A percentile compares a stretch with the other conserved stretches of the same genome.
Evolutionary conservation across 2,888 invertebrate genomes (phyloP).

Genomic region (Sisyra terminalis): DNA sequence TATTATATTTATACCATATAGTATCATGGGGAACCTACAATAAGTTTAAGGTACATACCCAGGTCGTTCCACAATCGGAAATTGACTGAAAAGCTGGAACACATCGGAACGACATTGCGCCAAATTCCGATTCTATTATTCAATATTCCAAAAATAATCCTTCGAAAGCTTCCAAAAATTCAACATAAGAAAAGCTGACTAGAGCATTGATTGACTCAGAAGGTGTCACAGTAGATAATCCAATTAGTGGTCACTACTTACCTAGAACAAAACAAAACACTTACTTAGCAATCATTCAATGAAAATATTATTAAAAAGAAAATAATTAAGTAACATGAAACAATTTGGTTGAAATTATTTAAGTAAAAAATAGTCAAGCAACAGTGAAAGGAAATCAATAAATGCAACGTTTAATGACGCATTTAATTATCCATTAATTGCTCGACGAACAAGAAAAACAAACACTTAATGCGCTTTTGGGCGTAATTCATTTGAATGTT

Average conservation of each 20-base stretch:
- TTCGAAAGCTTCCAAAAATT: neutral
- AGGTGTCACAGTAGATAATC: neutral
- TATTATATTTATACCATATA: too few relatives aligned
- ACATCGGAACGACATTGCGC: slow-evolving; percentile 7
- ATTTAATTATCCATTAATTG: too few relatives aligned
- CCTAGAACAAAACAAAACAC: slow-evolving; percentile 9
- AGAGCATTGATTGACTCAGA: neutral
- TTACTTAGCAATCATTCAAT: slow-evolving; percentile 8
- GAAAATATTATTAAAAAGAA: too few relatives aligned
- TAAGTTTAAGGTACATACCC: neutral
- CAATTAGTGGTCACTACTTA: slow-evolving; percentile 6
- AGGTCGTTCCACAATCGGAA: slow-evolving; percentile 3
- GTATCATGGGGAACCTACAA: neutral
- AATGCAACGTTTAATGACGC: too few relatives aligned
- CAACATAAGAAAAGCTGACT: neutral
- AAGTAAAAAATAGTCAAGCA: neutral
- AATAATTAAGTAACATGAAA: neutral
- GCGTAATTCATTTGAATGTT: too few relatives aligned
- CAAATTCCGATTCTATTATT: neutral
- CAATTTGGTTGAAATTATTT: neutral
- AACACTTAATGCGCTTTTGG: too few relatives aligned
- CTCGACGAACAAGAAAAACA: too few relatives aligned
- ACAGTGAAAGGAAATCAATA: too few relatives aligned
- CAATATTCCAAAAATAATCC: neutral
- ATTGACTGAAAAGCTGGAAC: slow-evolving; percentile 4